phyloP scores from a whole-genome alignment of 1,140 invertebrate species.

The Lanistes nyassanus region DNA sequence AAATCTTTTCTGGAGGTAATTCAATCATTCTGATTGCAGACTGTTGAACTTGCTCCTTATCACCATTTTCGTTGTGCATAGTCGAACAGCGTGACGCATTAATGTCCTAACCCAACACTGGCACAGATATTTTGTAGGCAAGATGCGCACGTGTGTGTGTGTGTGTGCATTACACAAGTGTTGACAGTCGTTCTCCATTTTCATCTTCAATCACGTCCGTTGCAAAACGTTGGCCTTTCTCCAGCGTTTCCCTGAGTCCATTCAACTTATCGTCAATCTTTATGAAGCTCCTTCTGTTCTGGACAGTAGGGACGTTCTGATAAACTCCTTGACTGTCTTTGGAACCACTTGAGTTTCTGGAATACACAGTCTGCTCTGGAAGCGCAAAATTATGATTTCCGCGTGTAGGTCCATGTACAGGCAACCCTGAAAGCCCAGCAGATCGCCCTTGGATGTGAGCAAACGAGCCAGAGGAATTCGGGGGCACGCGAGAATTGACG shows the following conservation, averaged over 20 bases:
- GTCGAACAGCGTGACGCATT: no score
- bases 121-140: no score
- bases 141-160: background rate
- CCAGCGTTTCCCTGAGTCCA: background rate
- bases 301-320: background rate
- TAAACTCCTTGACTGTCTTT: no score
- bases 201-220: slow-evolving; percentile 18
- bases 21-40: no score
- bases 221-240: slow-evolving; percentile 9
- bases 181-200: slow-evolving; percentile 11
- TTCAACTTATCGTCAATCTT: background rate
- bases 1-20: no score
- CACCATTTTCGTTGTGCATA: no score
- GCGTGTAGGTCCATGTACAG: background rate
- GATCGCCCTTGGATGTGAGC: background rate
- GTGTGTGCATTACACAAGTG: slow-evolving; percentile 11
- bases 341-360: no score
- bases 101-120: no score
- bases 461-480: background rate
- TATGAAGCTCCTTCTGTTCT: background rate
- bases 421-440: background rate
- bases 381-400: slow-evolving; percentile 7
- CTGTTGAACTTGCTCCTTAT: no score
- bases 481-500: background rate
- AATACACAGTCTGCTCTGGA: background rate